Conservation (phyloP, 2,888 invertebrate species). For the Volucella inanis region DNA sequence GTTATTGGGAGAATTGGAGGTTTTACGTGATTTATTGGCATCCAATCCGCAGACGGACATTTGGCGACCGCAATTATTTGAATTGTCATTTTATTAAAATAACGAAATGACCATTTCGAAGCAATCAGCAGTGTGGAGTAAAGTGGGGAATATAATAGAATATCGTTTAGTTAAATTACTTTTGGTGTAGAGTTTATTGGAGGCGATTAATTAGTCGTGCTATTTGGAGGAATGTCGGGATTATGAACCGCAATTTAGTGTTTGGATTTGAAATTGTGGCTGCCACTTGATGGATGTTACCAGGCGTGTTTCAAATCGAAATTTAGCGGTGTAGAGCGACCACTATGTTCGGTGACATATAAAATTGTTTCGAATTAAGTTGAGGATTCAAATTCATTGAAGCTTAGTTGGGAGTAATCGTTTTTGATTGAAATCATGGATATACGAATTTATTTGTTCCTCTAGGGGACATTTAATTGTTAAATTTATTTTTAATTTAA, state of each 20-base stretch:
- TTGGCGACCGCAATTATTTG: slow-evolving; percentile 1
- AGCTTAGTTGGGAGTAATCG: no score
- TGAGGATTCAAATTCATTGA: no score
- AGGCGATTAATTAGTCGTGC: slow-evolving; percentile 26
- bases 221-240: not conserved
- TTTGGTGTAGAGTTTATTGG: slow-evolving; percentile 8
- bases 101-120: not conserved
- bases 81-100: slow-evolving; percentile 5
- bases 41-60: not conserved
- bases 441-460: no score
- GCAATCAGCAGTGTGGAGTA: slow-evolving; percentile 2
- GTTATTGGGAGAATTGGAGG: not conserved
- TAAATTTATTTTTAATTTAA: no score
- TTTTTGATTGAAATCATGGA: no score
- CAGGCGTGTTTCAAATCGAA: no score
- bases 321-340: no score
- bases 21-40: slow-evolving; percentile 16
- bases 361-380: no score
- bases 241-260: slow-evolving; percentile 19
- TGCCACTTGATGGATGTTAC: not conserved
- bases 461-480: no score
- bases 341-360: no score
- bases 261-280: slow-evolving; percentile 18
- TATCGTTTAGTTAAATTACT: slow-evolving; percentile 12
- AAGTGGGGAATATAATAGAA: not conserved